Base-by-base conservation (phyloP, 2,113 vertebrate genomes). In the Chaetops frenatus region DNA sequence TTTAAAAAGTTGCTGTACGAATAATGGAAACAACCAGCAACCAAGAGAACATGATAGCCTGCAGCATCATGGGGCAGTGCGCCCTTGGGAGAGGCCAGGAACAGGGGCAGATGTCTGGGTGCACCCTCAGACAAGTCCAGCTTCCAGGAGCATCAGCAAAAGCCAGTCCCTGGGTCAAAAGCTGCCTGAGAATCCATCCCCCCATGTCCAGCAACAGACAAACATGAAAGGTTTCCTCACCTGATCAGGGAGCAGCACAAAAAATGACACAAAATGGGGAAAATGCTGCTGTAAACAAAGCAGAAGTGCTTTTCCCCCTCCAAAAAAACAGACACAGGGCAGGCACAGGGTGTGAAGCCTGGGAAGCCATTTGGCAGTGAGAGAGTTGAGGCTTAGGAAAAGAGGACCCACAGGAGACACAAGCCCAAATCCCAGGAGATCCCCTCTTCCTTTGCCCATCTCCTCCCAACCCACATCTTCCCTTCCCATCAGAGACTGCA, bases 31-130 rank as follows among this genome's bases (percentile, higher is more conserved):
- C 42, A 62, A 50, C 15, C 40, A 78, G 51, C 40, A 42, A 51
- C 8, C 7, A 67, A 62, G 77, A 79, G 48, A 76, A 83, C 0
- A 0, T 10, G 54, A 80, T 27, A 70, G 67, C 24, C 31, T 48
- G 67, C 24, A 19, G 71, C 1, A 3, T 24, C n/a, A 23, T 0
- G 0, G 7, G 28, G 36, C 44, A 64, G 20, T 1, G 1, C 8
- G 92, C 60, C 65, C 77, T 27, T 3, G 7, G 69, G 76, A 79
- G 53, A 60, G 38, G 44, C 29, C 47, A 31, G 47, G 42, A 84
- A 31, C 12, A 1, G 44, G 15, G 47, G 24, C 56, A 86, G 33
- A 18, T 42, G 16, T 4, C 80, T 88, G 22, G 18, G 16, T 36
- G 45, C 1, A 2, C 31, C 18, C 54, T 45, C 9, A 22, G 51